Percentiles rank a stretch among this genome's conserved stretches.
Evolutionary conservation across 2,797 vertebrate species (phyloP).

Genomic region (Sebastes vulpes): DNA sequence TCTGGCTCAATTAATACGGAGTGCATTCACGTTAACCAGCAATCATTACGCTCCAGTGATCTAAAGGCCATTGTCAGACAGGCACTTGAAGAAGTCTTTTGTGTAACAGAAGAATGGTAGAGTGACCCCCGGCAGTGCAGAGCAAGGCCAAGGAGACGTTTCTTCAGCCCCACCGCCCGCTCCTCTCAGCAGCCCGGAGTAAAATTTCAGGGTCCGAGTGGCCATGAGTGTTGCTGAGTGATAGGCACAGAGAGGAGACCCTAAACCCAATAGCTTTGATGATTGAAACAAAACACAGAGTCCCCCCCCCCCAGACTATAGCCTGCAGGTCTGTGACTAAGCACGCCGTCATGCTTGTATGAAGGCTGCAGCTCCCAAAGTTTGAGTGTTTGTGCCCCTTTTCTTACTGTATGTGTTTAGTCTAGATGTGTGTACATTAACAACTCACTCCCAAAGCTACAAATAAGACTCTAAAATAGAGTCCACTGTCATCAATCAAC

Average conservation of each 20-base stretch:
- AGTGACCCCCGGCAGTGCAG: constrained; percentile 82
- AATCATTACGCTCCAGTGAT: constrained; percentile 87
- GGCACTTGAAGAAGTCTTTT: constrained; percentile 88
- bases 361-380: constrained; percentile 13
- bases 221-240: constrained; percentile 86
- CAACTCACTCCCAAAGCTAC: constrained; percentile 1
- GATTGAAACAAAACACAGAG: constrained; percentile 86
- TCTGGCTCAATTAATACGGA: constrained; percentile 86
- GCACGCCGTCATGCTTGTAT: constrained; percentile 48
- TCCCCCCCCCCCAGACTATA: constrained; percentile 46
- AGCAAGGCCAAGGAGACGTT: constrained; percentile 79
- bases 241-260: constrained; percentile 78
- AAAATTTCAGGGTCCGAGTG: constrained; percentile 86
- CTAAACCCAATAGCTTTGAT: constrained; percentile 84
- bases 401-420: constrained; percentile 38
- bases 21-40: constrained; percentile 80
- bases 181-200: constrained; percentile 72
- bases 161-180: constrained; percentile 70
- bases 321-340: constrained; percentile 66
- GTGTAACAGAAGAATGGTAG: constrained; percentile 83
- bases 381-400: background rate
- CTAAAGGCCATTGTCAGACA: constrained; percentile 87
- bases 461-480: constrained; percentile 9
- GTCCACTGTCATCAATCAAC: constrained; percentile 25
- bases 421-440: constrained; percentile 22